phyloP scores from a whole-genome alignment of 1,140 invertebrate genomes.

The Cotesia chilonis region DNA sequence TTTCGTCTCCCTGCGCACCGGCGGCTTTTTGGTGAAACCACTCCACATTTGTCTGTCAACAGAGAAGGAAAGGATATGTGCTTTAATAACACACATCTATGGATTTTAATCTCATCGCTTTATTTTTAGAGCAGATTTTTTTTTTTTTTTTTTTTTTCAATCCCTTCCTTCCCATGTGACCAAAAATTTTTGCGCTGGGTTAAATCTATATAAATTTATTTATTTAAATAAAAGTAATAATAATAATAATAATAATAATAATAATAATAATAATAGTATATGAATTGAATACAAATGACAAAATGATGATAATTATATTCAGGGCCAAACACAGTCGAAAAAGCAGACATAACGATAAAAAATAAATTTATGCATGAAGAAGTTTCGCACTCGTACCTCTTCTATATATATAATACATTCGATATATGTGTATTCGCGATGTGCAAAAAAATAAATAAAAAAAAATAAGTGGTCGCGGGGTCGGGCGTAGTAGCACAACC shows the following conservation, averaged over 20 bases:
- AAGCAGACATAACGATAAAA: constrained; percentile 20
- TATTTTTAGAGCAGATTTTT: constrained; percentile 36
- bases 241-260: too few relatives aligned
- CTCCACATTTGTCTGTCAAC: constrained; percentile 72
- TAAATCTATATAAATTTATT: neutral
- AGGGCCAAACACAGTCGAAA: constrained; percentile 19
- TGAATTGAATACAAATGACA: constrained; percentile 28
- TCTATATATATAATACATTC: neutral
- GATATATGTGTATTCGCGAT: constrained; percentile 6
- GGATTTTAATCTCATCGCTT: constrained; percentile 41
- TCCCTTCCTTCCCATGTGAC: constrained; percentile 37
- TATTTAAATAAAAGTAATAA: neutral
- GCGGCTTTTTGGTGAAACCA: constrained; percentile 55
- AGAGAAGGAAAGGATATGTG: constrained; percentile 74
- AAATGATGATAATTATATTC: constrained; percentile 22
- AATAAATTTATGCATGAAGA: constrained; percentile 22
- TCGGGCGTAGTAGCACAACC: constrained; percentile 33
- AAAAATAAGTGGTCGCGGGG: constrained; percentile 35
- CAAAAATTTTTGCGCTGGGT: neutral
- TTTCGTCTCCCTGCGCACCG: constrained; percentile 58
- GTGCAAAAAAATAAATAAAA: constrained; percentile 19
- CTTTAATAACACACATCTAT: constrained; percentile 58
- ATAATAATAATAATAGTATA: constrained; percentile 7
- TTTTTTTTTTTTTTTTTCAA: constrained; percentile 44
- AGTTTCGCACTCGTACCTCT: constrained; percentile 33